Evolutionary conservation across 2,888 invertebrate genomes (phyloP).

Genomic region (Leucania comma): DNA sequence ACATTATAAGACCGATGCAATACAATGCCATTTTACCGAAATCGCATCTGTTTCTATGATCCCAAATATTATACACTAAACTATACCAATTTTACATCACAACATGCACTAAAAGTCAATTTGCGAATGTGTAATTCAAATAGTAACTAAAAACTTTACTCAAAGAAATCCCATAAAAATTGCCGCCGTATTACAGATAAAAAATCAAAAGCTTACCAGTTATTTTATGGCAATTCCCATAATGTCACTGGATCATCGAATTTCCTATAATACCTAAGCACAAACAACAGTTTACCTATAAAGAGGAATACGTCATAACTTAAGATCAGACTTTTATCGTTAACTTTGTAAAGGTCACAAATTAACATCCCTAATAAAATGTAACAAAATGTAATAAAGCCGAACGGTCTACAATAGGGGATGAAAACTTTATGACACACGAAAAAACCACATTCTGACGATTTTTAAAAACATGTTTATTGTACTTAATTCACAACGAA

Average conservation of each 20-base stretch:
- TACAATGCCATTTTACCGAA: no score
- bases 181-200: not conserved
- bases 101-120: no score
- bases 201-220: not conserved
- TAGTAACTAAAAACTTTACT: no score
- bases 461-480: slow-evolving; percentile 72
- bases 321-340: slow-evolving; percentile 38
- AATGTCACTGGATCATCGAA: slow-evolving; percentile 26
- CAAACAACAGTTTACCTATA: slow-evolving; percentile 16
- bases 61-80: no score
- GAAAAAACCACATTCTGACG: slow-evolving; percentile 75
- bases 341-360: slow-evolving; percentile 58
- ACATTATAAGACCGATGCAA: no score
- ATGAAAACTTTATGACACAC: slow-evolving; percentile 71
- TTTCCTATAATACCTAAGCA: slow-evolving; percentile 27
- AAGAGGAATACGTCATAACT: slow-evolving; percentile 12
- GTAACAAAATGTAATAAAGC: slow-evolving; percentile 58
- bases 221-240: slow-evolving; percentile 1
- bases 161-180: no score
- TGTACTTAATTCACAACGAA: slow-evolving; percentile 64
- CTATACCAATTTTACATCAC: no score
- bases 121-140: no score
- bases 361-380: slow-evolving; percentile 66
- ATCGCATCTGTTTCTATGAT: not conserved
- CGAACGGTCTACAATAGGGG: slow-evolving; percentile 51